These are phyloP conservation scores for Ganaspis sp. DNA, from an alignment of 1,140 invertebrate genomes.

Conservation along the genomic window DNA sequence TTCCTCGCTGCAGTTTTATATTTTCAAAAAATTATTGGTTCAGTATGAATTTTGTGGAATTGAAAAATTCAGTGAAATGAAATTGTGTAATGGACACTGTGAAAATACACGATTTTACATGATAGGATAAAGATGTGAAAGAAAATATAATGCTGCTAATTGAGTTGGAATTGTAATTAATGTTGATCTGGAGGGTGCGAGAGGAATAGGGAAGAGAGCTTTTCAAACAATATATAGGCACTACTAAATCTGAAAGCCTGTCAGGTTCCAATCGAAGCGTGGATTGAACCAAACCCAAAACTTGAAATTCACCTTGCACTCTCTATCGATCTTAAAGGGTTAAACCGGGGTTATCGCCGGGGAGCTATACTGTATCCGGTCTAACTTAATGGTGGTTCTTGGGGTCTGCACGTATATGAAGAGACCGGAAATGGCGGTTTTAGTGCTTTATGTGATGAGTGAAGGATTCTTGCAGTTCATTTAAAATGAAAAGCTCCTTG, in stretches of 20 bases:
- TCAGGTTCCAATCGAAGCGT: slow-evolving; percentile 8
- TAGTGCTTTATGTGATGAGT: slow-evolving; percentile 17
- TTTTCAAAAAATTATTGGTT: no score
- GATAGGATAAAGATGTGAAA: no score
- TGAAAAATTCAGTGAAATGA: no score
- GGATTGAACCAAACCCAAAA: slow-evolving; percentile 7
- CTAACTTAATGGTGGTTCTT: slow-evolving; percentile 23
- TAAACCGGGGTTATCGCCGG: slow-evolving; percentile 11
- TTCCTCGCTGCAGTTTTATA: no score
- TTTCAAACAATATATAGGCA: neutral
- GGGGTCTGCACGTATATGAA: slow-evolving; percentile 18
- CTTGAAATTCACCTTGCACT: slow-evolving; percentile 27
- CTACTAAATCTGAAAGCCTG: neutral
- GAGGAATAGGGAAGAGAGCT: neutral
- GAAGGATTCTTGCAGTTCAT: slow-evolving; percentile 10
- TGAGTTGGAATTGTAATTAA: neutral
- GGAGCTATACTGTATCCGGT: slow-evolving; percentile 16
- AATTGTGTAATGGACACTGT: no score
- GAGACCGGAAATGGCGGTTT: slow-evolving; percentile 15
- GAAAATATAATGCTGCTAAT: no score
- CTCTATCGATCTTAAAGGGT: slow-evolving; percentile 25
- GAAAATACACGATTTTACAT: no score
- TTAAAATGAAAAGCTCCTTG: neutral
- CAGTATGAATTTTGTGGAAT: no score
- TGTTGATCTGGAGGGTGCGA: neutral